Evolutionary conservation across 2,797 vertebrate species (phyloP), one percentile per base, ranked within the genome.

Genomic region (Parambassis ranga): DNA sequence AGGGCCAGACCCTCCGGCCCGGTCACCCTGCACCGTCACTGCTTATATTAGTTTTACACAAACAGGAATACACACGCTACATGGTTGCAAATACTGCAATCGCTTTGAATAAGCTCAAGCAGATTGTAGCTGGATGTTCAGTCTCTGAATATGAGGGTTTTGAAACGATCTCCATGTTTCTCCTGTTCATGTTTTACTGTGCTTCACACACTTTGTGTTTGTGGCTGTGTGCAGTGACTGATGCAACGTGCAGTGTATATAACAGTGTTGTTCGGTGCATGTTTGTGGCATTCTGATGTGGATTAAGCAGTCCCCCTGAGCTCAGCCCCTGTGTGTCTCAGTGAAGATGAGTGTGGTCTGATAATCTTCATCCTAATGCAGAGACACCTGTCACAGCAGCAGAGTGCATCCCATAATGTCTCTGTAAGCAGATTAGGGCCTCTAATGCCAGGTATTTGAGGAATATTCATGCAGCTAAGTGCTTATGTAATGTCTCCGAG

Each of bases 361-460:
- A 69, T 88, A 90, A 91, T 91, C 88, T 89, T 83, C 72, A 15
- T 82, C 62, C 46, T 87, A 93, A 94, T 94, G 92, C 92, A 90
- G 90, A 93, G 92, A 92, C 95, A 95, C 94, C 94, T 95, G 95
- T 94, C 95, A 95, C 92, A 93, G 83, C 93, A 90, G 91, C 93
- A 92, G 92, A 94, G 92, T 92, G 91, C 92, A 93, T 93, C 91
- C 93, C 91, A 91, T 94, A 94, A 94, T 94, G 93, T 94, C 91
- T 90, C 92, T 91, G 59, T 94, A 95, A 95, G 93, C 89, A 94
- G 94, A 94, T 95, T 95, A 95, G 90, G 87, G 48, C 27, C 90
- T 93, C 92, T 94, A 94, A 95, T 96, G 94, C 94, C 93, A 96
- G 95, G 94, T 96, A 96, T 93, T 96, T 94, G 94, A 96, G 92